Percentiles rank a stretch among this genome's conserved stretches.
Conservation (phyloP, 2,113 vertebrate genomes). For the Geococcyx californianus region DNA sequence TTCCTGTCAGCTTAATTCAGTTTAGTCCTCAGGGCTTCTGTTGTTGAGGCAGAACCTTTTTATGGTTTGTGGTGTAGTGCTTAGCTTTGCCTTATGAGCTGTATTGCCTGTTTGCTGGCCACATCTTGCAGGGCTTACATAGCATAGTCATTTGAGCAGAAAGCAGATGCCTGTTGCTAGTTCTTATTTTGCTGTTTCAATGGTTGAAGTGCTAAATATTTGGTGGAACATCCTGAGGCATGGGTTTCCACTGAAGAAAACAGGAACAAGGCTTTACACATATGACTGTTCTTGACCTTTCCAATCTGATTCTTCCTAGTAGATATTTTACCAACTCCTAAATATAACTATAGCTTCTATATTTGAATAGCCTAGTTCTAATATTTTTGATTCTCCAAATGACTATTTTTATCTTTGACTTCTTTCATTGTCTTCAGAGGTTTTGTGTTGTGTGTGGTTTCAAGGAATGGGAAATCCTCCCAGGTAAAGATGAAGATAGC, state of each 20-base stretch:
- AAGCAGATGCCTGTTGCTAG: not conserved
- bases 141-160: not conserved
- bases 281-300: not conserved
- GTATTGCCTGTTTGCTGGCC: not conserved
- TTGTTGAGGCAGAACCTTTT: constrained; percentile 10
- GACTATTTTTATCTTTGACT: not conserved
- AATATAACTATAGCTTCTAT: not conserved
- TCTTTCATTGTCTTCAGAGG: not conserved
- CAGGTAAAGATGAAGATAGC: not conserved
- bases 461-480: not conserved
- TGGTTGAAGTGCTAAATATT: not conserved
- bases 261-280: not conserved
- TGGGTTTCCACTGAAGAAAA: not conserved
- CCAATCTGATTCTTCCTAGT: not conserved
- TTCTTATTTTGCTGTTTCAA: not conserved
- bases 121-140: not conserved
- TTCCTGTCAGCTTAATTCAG: not conserved
- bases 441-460: not conserved
- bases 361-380: not conserved
- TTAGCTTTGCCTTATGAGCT: not conserved
- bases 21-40: not conserved
- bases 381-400: not conserved
- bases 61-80: not conserved
- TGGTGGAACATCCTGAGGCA: not conserved
- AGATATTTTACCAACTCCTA: not conserved